Conservation (phyloP, 2,113 vertebrate species). For the Leuciscus idus region DNA sequence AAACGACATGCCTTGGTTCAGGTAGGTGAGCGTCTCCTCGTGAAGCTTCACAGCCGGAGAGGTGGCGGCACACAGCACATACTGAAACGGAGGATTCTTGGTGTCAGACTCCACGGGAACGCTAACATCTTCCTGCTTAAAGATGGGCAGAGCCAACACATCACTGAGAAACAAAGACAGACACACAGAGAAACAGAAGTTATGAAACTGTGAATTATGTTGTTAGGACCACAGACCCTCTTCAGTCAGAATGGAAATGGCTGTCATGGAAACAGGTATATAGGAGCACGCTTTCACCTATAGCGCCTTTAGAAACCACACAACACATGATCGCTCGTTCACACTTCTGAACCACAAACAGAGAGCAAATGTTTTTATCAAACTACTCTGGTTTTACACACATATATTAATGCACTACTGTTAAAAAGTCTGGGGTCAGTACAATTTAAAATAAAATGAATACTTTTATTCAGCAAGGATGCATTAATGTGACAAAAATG, state of each 20-base stretch:
- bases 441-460: neutral
- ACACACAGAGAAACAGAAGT: neutral
- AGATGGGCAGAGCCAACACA: constrained; percentile 97
- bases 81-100: constrained; percentile 96
- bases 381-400: neutral
- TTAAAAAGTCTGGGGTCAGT: neutral
- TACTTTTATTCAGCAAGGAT: neutral
- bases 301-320: constrained; percentile 1
- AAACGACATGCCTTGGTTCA: constrained; percentile 88
- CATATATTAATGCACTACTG: neutral
- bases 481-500: neutral
- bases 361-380: neutral
- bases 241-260: constrained; percentile 22
- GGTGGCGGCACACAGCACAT: constrained; percentile 95
- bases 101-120: constrained; percentile 86
- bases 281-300: constrained; percentile 6
- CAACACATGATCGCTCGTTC: neutral
- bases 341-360: neutral
- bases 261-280: constrained; percentile 38
- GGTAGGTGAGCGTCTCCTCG: constrained; percentile 97
- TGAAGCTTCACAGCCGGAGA: constrained; percentile 97
- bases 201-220: constrained; percentile 1
- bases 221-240: constrained; percentile 7
- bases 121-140: constrained; percentile 97
- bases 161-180: constrained; percentile 75